Evolutionary conservation across 2,888 invertebrate species (phyloP), one percentile per base, ranked within the genome.

Genomic region (Argyra leucocephala): DNA sequence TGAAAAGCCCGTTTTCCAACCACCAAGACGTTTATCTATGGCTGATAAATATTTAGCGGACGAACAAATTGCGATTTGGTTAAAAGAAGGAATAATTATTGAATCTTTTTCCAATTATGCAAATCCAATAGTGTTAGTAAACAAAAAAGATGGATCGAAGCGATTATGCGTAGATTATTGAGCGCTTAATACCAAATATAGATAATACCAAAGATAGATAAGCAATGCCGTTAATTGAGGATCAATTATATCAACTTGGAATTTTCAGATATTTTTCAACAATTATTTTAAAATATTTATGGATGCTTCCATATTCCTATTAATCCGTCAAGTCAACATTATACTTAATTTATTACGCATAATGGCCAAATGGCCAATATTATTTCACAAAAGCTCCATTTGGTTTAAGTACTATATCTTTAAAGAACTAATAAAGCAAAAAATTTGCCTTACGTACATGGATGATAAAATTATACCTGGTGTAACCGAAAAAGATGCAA

Each of bases 281-380:
- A 9, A 66, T 75, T 5, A 74, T 74, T 63, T 62, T 77, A 2
- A 70, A 71, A 5, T 74, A 74, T 26, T n/a, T n/a, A n/a, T n/a
- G 75, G 75, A 0, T 76, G 75, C 67, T 76, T 76, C 58, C 76
- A 78, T 64, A 72, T 77, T 0, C 69, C 70, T 4, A 66, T 78
- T 23, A 66, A 72, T 10, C 63, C 71, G 31, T 63, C 64, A 7
- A 71, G 72, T 22, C 65, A 66, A 26, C 71, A 73, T 61, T 72
- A 72, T 26, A 76, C 75, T 0, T 72, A 75, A 0, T 76, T 77
- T 65, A 69, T 75, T 1, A 74, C 73, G 0, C 74, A 73, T 1
- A 71, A 71, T 18, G 73, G 74, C 1, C 73, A 73, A 26, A 71
- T 18, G 73, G 74, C 1, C 73, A 73, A 26, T 76, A 69, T 57